Base-by-base conservation (phyloP, 2,797 vertebrate genomes). In the Chiroxiphia lanceolata region DNA sequence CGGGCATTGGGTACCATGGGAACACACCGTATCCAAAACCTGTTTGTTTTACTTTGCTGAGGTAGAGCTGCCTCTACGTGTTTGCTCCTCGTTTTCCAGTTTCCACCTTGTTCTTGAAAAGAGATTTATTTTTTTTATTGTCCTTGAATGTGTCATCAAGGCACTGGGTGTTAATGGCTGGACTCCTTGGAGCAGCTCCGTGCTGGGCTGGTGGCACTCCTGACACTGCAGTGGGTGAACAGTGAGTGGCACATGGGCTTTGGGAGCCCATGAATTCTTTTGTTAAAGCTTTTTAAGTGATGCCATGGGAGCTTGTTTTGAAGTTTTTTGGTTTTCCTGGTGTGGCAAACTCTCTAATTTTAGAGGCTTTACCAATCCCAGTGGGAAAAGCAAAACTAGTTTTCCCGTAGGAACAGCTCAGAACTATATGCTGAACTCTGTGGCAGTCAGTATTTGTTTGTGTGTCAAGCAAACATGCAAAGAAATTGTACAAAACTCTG, bases 371-470 rank as follows among this genome's bases (percentile, higher is more conserved):
- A 68, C 50, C 40, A 79, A 11, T 80, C 53, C 87, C 40, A 34
- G 60, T 63, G 74, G 92, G 87, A 82, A 92, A 90, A 78, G 45
- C 42, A 83, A 57, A 90, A 13, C 33, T 74, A 12, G 50, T 65
- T 96, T 96, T 97, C 89, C 60, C 63, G 8, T 83, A 95, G 92
- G 83, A 95, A 64, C 22, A 15, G 59, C 53, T 93, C 61, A 34
- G 67, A 81, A 91, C 51, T 22, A 17, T 70, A 5, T 54, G 69
- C 69, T 94, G 85, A 56, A 45, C 57, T 56, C 57, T 54, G 45
- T 33, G 47, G 60, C 50, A 65, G 23, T 31, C 50, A 53, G 23
- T 31, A 26, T 69, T 90, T 65, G 7, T 72, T 83, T 68, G 23
- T 0, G 1, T 69, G 64, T 60, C 44, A 61, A 45, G 23, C 63